Conservation (phyloP, 2,113 vertebrate genomes). For the Ardeotis arabs region DNA sequence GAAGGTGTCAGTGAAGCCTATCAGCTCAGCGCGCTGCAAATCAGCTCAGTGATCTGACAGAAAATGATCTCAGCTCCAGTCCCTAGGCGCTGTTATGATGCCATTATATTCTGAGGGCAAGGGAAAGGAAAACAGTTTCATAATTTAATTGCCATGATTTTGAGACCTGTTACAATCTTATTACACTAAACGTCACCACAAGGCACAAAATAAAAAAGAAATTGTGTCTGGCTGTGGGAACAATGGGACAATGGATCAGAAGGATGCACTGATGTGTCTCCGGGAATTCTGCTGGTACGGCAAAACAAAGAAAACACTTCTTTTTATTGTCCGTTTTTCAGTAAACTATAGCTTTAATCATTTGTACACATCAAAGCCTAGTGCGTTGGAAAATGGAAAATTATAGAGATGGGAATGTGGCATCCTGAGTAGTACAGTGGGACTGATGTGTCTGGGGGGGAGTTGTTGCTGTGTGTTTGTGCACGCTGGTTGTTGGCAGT, state of each 20-base stretch:
- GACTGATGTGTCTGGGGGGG: neutral
- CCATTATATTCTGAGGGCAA: conserved; percentile 35
- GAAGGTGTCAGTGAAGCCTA: neutral
- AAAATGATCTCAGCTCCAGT: neutral
- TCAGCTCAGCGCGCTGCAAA: neutral
- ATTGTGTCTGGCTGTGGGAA: neutral
- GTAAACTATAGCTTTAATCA: neutral
- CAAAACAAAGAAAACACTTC: neutral
- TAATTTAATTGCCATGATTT: conserved; percentile 52
- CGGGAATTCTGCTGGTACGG: neutral
- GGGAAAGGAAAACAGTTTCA: conserved; percentile 20
- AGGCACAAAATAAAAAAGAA: conserved; percentile 16
- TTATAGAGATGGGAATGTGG: neutral
- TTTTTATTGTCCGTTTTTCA: neutral
- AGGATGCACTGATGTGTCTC: neutral
- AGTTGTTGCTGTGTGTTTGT: neutral
- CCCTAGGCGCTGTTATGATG: neutral
- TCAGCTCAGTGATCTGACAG: neutral
- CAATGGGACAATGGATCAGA: conserved; percentile 15
- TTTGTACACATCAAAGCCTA: neutral
- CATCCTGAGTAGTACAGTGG: neutral
- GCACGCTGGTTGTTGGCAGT: neutral
- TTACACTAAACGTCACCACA: neutral
- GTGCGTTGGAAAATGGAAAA: neutral
- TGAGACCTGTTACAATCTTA: conserved; percentile 47